These are phyloP conservation scores for Chrysotoxum bicinctum DNA, from an alignment of 2,888 invertebrate species.

Conservation along the genomic window DNA sequence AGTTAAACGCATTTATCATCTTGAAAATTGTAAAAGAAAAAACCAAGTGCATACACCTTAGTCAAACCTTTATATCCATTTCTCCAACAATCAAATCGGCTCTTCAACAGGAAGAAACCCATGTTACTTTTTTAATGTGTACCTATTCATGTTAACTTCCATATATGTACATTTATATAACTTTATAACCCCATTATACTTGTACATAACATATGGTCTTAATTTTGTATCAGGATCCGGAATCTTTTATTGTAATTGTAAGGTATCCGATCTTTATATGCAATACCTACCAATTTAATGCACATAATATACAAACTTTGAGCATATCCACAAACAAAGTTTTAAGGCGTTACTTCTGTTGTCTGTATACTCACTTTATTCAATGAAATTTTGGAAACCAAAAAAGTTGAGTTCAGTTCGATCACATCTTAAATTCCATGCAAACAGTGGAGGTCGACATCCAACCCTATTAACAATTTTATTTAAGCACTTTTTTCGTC, in stretches of 20 bases:
- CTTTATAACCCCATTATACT: too few relatives aligned
- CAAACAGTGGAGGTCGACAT: neutral
- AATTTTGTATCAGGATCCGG: neutral
- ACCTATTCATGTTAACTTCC: too few relatives aligned
- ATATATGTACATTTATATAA: too few relatives aligned
- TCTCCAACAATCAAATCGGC: too few relatives aligned
- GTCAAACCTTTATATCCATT: too few relatives aligned
- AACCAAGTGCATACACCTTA: too few relatives aligned
- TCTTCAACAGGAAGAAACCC: too few relatives aligned
- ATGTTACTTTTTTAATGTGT: too few relatives aligned
- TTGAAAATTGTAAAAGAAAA: too few relatives aligned
- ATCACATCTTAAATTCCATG: neutral
- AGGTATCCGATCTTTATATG: neutral
- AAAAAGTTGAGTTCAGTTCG: neutral
- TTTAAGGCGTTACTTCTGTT: neutral
- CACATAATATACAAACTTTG: neutral
- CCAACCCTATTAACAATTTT: neutral
- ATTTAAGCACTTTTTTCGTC: neutral
- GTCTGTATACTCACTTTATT: neutral
- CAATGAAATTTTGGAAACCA: neutral
- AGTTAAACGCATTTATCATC: too few relatives aligned
- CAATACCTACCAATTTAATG: neutral
- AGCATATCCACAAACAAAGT: neutral
- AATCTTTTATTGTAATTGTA: neutral
- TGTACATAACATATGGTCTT: too few relatives aligned